These are phyloP conservation scores for Anthopleura sola DNA, from an alignment of 64 coral and sea anemone species.

Conservation along the genomic window DNA sequence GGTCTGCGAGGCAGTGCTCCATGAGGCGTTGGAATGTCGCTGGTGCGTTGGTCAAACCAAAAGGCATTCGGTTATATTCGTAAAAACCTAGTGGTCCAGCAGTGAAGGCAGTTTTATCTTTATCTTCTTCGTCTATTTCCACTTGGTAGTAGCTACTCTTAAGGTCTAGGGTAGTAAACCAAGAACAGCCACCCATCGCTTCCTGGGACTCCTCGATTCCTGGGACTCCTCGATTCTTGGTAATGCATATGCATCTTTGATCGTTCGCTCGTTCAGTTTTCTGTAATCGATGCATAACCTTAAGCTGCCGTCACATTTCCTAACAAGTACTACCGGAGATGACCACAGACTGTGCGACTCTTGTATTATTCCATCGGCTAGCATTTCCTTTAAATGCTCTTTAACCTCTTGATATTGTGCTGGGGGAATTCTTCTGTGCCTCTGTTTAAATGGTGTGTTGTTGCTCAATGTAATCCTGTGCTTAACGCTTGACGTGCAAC, in stretches of 20 bases:
- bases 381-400: conserved; percentile 11
- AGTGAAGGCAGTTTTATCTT: neutral
- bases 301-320: conserved; percentile 33
- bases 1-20: neutral
- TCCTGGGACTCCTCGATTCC: too few species aligned
- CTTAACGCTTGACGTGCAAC: neutral
- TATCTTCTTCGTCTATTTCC: neutral
- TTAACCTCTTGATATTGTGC: conserved; percentile 29
- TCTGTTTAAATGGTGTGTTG: conserved; percentile 10
- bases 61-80: neutral
- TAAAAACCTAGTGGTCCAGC: neutral
- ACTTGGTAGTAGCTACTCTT: neutral
- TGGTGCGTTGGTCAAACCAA: neutral
- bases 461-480: conserved; percentile 26
- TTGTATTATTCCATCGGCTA: neutral
- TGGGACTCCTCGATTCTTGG: conserved; percentile 35
- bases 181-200: too few species aligned
- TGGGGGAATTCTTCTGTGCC: conserved; percentile 26
- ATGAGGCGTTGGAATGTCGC: neutral
- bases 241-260: conserved; percentile 47
- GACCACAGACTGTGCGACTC: conserved; percentile 38
- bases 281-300: conserved; percentile 46
- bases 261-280: conserved; percentile 11
- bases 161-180: conserved; percentile 54
- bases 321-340: conserved; percentile 21